Percentiles rank a stretch among this genome's conserved stretches.
Evolutionary conservation across 2,113 vertebrate species (phyloP).

Genomic region (Rafetus swinhoei): DNA sequence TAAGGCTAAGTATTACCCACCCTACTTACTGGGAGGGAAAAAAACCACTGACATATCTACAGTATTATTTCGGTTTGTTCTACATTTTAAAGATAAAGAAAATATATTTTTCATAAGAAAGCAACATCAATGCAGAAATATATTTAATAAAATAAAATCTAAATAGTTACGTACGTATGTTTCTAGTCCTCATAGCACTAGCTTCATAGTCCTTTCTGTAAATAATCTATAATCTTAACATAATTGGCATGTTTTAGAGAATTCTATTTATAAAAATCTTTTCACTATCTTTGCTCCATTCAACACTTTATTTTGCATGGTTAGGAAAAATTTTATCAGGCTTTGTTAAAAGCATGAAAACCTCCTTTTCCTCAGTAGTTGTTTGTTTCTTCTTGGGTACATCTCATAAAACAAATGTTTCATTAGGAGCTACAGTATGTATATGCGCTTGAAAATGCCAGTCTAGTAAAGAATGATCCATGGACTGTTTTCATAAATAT

Average conservation of each 20-base stretch:
- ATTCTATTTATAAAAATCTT: background rate
- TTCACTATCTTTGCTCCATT: background rate
- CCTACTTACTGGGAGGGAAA: slow-evolving; percentile 26
- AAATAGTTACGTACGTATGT: background rate
- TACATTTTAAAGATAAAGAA: slow-evolving; percentile 42
- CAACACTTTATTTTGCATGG: background rate
- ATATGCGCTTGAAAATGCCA: slow-evolving; percentile 1
- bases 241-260: background rate
- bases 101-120: slow-evolving; percentile 21
- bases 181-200: background rate
- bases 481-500: background rate
- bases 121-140: slow-evolving; percentile 40
- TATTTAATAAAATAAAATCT: slow-evolving; percentile 37
- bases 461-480: background rate
- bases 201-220: slow-evolving; percentile 19
- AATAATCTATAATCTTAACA: background rate
- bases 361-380: background rate
- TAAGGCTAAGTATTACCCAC: slow-evolving; percentile 38
- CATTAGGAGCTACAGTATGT: background rate
- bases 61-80: slow-evolving; percentile 39
- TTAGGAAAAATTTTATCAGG: background rate
- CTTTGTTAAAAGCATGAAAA: background rate
- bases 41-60: slow-evolving; percentile 47
- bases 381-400: background rate
- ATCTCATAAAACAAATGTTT: background rate